Evolutionary conservation across 2,797 vertebrate species (phyloP).

Genomic region (Micrastur ruficollis): DNA sequence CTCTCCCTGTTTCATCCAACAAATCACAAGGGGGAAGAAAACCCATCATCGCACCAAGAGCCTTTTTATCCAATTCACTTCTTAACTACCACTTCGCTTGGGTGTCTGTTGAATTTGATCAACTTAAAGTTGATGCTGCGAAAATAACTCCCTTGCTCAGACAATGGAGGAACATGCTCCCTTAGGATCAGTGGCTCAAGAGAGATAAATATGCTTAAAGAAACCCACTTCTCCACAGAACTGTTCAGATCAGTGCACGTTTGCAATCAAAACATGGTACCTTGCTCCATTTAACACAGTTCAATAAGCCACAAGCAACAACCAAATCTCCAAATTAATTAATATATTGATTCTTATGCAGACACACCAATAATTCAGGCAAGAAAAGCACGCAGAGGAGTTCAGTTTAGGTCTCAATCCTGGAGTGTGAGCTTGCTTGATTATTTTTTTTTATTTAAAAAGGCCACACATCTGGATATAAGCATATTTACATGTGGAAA

Average conservation of each 20-base stretch:
- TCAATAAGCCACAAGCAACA: neutral
- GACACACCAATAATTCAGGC: neutral
- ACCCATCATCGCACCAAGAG: too few species aligned
- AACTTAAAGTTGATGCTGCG: accelerated
- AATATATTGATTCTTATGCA: neutral
- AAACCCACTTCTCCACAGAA: neutral
- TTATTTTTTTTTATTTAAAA: neutral
- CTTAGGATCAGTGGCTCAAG: neutral
- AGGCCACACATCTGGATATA: neutral
- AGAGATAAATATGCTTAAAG: neutral
- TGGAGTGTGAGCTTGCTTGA: neutral
- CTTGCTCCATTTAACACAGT: neutral
- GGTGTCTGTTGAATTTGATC: neutral
- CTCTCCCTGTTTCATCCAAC: neutral
- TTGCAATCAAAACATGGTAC: neutral
- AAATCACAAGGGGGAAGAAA: neutral
- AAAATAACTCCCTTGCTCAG: neutral
- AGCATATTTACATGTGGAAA: neutral
- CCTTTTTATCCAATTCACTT: neutral
- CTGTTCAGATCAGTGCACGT: neutral
- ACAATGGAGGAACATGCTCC: neutral
- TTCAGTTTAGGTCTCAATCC: neutral
- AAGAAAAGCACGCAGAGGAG: neutral
- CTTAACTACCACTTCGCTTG: neutral
- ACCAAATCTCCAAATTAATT: neutral